A percentile compares a stretch with the other conserved stretches of the same genome.
Evolutionary conservation across 92 coral and sea anemone species (phyloP).

Genomic region (Umimayanthus kanabou): DNA sequence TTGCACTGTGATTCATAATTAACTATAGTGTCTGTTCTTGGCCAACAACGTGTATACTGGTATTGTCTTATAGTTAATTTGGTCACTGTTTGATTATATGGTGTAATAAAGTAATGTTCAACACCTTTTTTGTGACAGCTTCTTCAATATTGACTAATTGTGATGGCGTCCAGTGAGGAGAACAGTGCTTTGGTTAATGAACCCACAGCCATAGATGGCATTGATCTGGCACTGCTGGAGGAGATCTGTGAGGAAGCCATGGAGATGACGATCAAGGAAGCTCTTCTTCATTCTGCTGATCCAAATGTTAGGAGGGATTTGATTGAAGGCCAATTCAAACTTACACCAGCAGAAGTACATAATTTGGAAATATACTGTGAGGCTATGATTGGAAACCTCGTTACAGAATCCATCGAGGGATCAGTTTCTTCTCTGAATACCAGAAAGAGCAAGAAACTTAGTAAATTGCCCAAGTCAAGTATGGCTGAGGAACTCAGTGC

Average conservation of each 20-base stretch:
- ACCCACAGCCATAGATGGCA: not conserved
- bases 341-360: constrained; percentile 72
- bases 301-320: constrained; percentile 80
- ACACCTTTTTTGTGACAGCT: not conserved
- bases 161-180: constrained; percentile 9
- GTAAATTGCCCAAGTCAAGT: constrained; percentile 12
- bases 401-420: constrained; percentile 63
- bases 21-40: too few species aligned
- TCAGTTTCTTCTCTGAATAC: constrained; percentile 24
- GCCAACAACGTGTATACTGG: too few species aligned
- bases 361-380: constrained; percentile 83
- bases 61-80: too few species aligned
- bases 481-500: constrained; percentile 63
- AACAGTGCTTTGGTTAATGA: not conserved
- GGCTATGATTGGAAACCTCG: constrained; percentile 69
- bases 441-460: constrained; percentile 2
- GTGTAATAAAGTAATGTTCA: not conserved
- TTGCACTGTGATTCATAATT: too few species aligned
- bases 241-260: constrained; percentile 91
- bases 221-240: constrained; percentile 56
- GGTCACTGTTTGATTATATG: too few species aligned
- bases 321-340: constrained; percentile 61
- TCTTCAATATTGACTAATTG: not conserved
- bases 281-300: constrained; percentile 72
- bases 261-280: constrained; percentile 88